phyloP scores from a whole-genome alignment of 2,797 vertebrate genomes.

The Eupleurogrammus muticus region DNA sequence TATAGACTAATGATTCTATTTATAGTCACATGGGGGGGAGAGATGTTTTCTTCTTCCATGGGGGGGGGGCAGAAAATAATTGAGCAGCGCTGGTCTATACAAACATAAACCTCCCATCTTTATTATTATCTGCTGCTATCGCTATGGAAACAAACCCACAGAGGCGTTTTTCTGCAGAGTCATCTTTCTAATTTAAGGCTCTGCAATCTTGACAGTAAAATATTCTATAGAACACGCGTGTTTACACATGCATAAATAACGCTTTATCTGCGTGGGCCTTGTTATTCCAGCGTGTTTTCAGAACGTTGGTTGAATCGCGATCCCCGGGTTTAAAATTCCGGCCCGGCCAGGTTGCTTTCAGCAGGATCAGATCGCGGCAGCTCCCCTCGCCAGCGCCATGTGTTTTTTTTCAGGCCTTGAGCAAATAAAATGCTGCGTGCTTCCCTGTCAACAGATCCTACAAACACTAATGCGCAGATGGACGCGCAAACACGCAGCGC shows the following conservation, averaged over 20 bases:
- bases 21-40: too few relatives aligned
- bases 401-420: conserved; percentile 78
- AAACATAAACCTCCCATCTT: too few relatives aligned
- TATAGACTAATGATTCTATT: too few relatives aligned
- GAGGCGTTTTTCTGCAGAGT: too few relatives aligned
- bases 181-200: too few relatives aligned
- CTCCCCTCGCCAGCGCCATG: conserved; percentile 61
- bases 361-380: conserved; percentile 69
- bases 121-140: too few relatives aligned
- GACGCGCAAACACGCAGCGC: conserved; percentile 57
- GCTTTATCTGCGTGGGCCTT: conserved; percentile 32
- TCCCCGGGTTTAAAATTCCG: conserved; percentile 48
- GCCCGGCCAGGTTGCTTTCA: conserved; percentile 71
- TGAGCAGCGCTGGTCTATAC: too few relatives aligned
- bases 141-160: too few relatives aligned
- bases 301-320: conserved; percentile 56
- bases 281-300: conserved; percentile 44
- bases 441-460: conserved; percentile 81
- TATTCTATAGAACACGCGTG: neutral
- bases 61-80: too few relatives aligned
- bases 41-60: too few relatives aligned
- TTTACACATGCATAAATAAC: conserved; percentile 15
- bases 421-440: conserved; percentile 82
- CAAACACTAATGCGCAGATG: conserved; percentile 74
- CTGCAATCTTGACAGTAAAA: neutral